Evolutionary conservation across 2,113 vertebrate genomes (phyloP).

Genomic region (Rhombomys opimus): DNA sequence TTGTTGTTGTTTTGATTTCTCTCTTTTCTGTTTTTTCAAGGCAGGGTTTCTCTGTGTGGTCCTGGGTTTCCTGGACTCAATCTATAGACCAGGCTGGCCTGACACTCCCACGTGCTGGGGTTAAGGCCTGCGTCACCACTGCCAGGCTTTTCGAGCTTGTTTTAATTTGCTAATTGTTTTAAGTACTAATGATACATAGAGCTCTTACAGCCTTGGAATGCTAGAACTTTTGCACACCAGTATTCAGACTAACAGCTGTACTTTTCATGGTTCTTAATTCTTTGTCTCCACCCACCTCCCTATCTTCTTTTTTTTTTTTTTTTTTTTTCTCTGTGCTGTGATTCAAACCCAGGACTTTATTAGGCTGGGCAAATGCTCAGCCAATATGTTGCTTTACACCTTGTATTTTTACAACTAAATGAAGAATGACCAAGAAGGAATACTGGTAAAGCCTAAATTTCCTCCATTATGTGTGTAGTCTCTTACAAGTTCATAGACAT

Average conservation of each 20-base stretch:
- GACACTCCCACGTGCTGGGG: background rate
- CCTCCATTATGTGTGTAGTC: background rate
- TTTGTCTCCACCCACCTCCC: background rate
- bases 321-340: too few species aligned
- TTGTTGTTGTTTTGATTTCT: background rate
- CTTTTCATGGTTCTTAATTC: slow-evolving; percentile 44
- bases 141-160: slow-evolving; percentile 14
- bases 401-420: background rate
- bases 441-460: background rate
- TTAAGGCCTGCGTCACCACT: background rate
- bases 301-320: accelerated
- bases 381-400: background rate
- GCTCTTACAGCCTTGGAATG: background rate
- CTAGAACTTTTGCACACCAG: background rate
- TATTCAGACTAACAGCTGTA: background rate
- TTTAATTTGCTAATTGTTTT: slow-evolving; percentile 29
- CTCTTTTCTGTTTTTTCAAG: background rate
- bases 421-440: background rate
- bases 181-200: background rate
- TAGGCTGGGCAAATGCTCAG: background rate
- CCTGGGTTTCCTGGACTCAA: too few species aligned
- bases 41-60: background rate
- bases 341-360: background rate
- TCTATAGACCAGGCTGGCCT: background rate
- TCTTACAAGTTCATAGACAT: background rate